Evolutionary conservation across 37 sponge, comb jelly and placozoan species (phyloP), one percentile per base, ranked within the genome.

Genomic region (Beroe ovata): DNA sequence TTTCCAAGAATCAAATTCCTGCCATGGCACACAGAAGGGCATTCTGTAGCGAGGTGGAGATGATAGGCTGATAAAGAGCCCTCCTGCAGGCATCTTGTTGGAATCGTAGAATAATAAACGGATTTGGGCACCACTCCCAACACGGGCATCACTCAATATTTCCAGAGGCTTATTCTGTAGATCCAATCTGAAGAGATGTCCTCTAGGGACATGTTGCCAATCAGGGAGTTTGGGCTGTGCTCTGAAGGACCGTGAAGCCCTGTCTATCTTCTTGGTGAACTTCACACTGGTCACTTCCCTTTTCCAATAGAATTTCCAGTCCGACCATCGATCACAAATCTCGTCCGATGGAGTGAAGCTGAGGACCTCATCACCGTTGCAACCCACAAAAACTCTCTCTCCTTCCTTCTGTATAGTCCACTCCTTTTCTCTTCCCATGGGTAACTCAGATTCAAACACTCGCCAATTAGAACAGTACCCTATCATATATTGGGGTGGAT

Each of bases 251-350:
- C 8, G 0, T 6, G 69, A 66, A 11, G 69, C 69, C 34, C 2
- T 34, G 69, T 66, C 69, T 25, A 66, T 18, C 69, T 32, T 29
- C 30, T 66, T 66, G 16, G 33, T 66, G 35, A 66, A 66, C 69
- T 16, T 66, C 6, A 66, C 36, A 4, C 16, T 26, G 2, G 18
- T 30, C 69, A 30, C 30, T 33, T 33, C 36, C 35, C 16, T 66
- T 1, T 30, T 37, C 69, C 69, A 66, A 18, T 66, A 66, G 8
- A 3, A 66, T 30, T 18, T 66, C 69, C 69, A 66, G 36, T 29
- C 18, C 29, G 36, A 3, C 69, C 69, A 66, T 30, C 35, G 29
- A 33, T 66, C 69, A 16, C 69, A 66, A 26, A 8, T 26, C 34
- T 33, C 36, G 2, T 66, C 69, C 2, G 69, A 66, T 2, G 69